Evolutionary conservation across 2,797 vertebrate species (phyloP), one percentile per base, ranked within the genome.

Genomic region (Betta splendens): DNA sequence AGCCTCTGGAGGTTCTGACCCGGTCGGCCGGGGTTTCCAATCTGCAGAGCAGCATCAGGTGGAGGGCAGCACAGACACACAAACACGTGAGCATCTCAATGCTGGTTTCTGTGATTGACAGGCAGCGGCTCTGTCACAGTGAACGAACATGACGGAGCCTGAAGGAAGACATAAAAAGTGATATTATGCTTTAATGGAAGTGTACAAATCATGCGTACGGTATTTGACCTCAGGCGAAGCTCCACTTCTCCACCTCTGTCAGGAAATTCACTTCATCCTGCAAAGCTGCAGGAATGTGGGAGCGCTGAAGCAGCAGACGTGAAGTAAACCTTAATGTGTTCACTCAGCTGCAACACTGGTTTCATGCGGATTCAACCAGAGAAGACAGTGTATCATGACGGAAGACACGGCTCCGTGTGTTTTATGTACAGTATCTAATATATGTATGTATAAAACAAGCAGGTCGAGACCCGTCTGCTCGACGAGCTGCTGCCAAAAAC

Each of bases 351-450:
- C 16, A 45, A 68, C 56, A 16, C 9, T 67, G 58, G n/a, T n/a
- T 63, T n/a, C 2, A 36, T 51, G n/a, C 35, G 16, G 53, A 80
- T 78, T 75, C 74, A 9, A 1, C 10, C 0, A 1, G 31, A n/a
- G 45, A 4, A 40, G 50, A 38, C 16, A 38, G n/a, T n/a, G n/a
- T n/a, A n/a, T n/a, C n/a, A n/a, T n/a, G n/a, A n/a, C n/a, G n/a
- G 16, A 52, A n/a, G n/a, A n/a, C n/a, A n/a, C n/a, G n/a, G n/a
- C n/a, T n/a, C n/a, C n/a, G n/a, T n/a, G n/a, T n/a, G n/a, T n/a
- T n/a, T n/a, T n/a, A n/a, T n/a, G n/a, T 28, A 28, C 26, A 2
- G 26, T 28, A 7, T 7, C 10, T 7, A n/a, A n/a, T n/a, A n/a
- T n/a, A n/a, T n/a, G n/a, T n/a, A n/a, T n/a, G n/a, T n/a, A n/a